Base-by-base conservation (phyloP, 2,113 vertebrate species). In the Sakesphorus luctuosus region DNA sequence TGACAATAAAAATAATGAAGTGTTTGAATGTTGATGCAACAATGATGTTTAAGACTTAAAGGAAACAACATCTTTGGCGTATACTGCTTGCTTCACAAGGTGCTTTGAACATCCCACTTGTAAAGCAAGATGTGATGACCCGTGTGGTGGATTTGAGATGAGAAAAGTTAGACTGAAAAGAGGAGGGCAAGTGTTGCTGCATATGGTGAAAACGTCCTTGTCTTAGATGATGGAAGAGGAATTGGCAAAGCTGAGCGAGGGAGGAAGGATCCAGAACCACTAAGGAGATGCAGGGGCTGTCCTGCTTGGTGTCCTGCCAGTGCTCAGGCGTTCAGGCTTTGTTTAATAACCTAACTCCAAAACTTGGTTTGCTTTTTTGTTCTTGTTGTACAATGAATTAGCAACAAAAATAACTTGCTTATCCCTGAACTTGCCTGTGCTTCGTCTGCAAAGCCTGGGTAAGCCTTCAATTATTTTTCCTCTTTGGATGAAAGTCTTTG, bases 391-490 rank as follows among this genome's bases (percentile, higher is more conserved):
- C 50, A 59, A 19, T 49, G 15, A 87, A 77, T 78, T 93, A 33
- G 23, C 56, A 82, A 26, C 12, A 75, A 56, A 25, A 35, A 52
- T 52, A 50, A 44, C 36, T 91, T 3, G 1, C 24, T 84, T 36
- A 58, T 78, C 26, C 35, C 18, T 71, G 56, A 78, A n/a, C 59
- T 49, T 89, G 43, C 66, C 43, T 43, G 49, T 75, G 38, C 40
- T 90, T 90, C 65, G 46, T 78, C 35, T 93, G 78, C 38, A 90
- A 93, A 87, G 19, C 38, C 35, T 59, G 21, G 55, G 66, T 82
- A 93, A 87, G 31, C 28, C 35, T 93, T 95, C 66, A 75, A 56
- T 84, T 91, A 77, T 68, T 82, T 91, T 87, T 84, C 11, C 31
- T 73, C 61, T 93, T 74, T 74, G 68, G 24, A 81, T 77, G 65